A percentile compares a stretch with the other conserved stretches of the same genome.
Conservation (phyloP, 2,113 vertebrate species). For the Eptesicus fuscus region DNA sequence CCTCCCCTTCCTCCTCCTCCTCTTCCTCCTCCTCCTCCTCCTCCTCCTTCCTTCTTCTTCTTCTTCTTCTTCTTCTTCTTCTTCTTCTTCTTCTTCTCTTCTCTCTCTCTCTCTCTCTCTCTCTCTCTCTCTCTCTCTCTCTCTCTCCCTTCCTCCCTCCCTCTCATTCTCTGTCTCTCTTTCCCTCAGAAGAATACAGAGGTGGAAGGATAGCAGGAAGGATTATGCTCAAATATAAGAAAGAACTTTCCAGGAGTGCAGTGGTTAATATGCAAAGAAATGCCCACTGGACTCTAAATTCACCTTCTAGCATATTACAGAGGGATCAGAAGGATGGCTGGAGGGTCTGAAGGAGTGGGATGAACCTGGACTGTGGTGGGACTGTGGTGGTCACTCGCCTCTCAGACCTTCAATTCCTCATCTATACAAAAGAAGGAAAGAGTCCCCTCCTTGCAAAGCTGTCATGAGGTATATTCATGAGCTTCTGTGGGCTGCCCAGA, state of each 20-base stretch:
- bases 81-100: no score
- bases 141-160: neutral
- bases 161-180: neutral
- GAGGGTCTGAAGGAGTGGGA: neutral
- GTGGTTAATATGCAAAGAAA: neutral
- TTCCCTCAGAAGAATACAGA: neutral
- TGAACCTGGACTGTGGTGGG: neutral
- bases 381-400: neutral
- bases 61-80: no score
- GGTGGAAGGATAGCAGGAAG: neutral
- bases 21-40: no score
- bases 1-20: neutral
- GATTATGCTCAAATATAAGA: neutral
- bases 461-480: conserved; percentile 18
- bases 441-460: neutral
- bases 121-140: neutral
- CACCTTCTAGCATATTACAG: neutral
- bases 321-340: neutral
- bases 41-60: no score
- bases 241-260: conserved; percentile 7
- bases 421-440: neutral
- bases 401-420: neutral
- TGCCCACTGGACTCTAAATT: neutral
- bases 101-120: no score
- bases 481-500: neutral